A percentile compares a stretch with the other conserved stretches of the same genome.
Conservation (phyloP, 2,888 invertebrate genomes). For the Ichneumoninae sp. region DNA sequence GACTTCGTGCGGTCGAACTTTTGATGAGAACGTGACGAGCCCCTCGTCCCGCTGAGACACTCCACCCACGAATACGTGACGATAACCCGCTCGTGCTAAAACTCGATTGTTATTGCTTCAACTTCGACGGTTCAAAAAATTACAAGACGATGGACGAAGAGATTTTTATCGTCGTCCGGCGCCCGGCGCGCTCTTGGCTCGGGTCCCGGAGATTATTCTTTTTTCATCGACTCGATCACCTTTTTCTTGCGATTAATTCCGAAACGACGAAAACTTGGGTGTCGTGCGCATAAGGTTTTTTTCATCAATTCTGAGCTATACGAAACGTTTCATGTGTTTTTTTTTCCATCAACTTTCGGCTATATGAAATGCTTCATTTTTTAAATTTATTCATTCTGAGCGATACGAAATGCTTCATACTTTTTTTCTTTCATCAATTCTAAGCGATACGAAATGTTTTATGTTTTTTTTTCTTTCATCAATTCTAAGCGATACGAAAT, state of each 20-base stretch:
- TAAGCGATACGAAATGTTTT: no score
- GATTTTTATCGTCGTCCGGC: not conserved
- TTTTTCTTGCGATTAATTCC: not conserved
- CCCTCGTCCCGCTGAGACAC: slow-evolving; percentile 24
- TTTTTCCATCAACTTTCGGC: not conserved
- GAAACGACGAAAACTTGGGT: not conserved
- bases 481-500: not conserved
- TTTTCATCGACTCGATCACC: not conserved
- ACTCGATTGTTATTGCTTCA: slow-evolving; percentile 30
- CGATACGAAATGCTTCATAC: not conserved
- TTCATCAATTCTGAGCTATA: not conserved
- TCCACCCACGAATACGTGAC: slow-evolving; percentile 38
- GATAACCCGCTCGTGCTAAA: not conserved
- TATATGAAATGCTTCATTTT: no score
- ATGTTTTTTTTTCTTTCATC: not conserved
- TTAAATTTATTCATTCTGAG: not conserved
- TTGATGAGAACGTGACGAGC: slow-evolving; percentile 36
- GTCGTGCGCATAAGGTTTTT: not conserved
- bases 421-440: not conserved
- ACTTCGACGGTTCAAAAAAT: not conserved
- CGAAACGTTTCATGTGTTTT: not conserved
- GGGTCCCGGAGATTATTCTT: not conserved
- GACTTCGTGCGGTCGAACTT: slow-evolving; percentile 51
- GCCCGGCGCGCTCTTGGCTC: not conserved
- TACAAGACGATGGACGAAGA: not conserved